Evolutionary conservation across 2,888 invertebrate genomes (phyloP), one percentile per base, ranked within the genome.

Genomic region (Idaea dimidiata): DNA sequence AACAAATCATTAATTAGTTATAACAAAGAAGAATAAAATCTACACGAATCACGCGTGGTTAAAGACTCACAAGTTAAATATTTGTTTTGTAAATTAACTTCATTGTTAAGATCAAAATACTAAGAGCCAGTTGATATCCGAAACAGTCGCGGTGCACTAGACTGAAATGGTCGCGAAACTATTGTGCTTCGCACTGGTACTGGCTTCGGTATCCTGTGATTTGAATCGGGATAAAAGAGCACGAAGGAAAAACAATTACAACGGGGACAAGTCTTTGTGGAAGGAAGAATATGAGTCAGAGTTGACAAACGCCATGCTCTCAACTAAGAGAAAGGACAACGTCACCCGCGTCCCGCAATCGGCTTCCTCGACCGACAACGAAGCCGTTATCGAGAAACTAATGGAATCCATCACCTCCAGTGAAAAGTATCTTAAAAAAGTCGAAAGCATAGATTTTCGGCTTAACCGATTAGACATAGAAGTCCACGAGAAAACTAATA

Each of bases 211-310:
- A 59, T 74, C 73, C 4, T 75, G 83, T 66, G 79, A 81, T 61
- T 65, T 69, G 8, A 67, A 64, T 17, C 69, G 73, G 59, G 77
- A 79, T 0, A 81, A 76, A 63, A 77, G 80, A 65, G 73, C 63
- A 10, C 82, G 80, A 61, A 75, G 75, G 43, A 83, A 82, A 62
- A 81, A 80, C 63, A 80, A 43, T 8, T 14, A 82, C 1, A 70
- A 78, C 58, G 66, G 70, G 0, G 88, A 87, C 54, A 87, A 85
- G 63, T 71, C 80, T 0, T 70, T 88, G 10, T 91, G 91, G 91
- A 89, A 88, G 73, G 84, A 87, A n/a, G 90, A 88, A 65, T 91
- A 88, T 66, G 91, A 91, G 66, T 78, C 82, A 1, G 91, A 91
- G 72, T 72, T 91, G 54, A 86, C 77, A 14, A 87, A 89, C 16